Conservation (phyloP, 2,113 vertebrate species). For the Daphoenositta chrysoptera region DNA sequence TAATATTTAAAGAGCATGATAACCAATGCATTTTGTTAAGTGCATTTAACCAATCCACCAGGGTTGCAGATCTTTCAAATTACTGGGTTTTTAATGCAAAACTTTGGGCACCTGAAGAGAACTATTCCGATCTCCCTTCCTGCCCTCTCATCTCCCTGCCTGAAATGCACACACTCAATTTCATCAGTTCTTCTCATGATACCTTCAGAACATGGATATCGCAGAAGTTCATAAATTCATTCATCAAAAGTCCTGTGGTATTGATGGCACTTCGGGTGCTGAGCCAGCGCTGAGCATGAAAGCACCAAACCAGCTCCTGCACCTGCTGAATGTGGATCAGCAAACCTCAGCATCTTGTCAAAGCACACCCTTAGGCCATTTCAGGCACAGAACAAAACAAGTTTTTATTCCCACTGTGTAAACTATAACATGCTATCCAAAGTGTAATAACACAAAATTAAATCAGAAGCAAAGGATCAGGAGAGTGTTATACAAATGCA, state of each 20-base stretch:
- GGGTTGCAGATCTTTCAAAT: not conserved
- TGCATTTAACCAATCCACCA: not conserved
- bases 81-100: not conserved
- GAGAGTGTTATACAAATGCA: not conserved
- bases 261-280: not conserved
- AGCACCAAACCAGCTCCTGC: not conserved
- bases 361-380: not conserved
- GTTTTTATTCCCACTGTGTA: not conserved
- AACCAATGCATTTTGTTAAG: not conserved
- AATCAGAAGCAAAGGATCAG: not conserved
- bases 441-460: not conserved
- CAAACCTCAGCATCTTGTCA: not conserved
- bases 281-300: rapidly evolving
- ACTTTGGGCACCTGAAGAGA: not conserved
- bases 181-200: not conserved
- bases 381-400: not conserved
- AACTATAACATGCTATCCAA: not conserved
- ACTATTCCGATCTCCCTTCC: not conserved
- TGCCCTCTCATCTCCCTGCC: not conserved
- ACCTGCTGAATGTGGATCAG: not conserved
- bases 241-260: not conserved
- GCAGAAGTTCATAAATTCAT: not conserved
- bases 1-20: not conserved
- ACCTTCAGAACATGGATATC: not conserved
- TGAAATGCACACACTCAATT: not conserved